These are phyloP conservation scores for Mythimna ferrago DNA, from an alignment of 2,888 invertebrate genomes.

Conservation along the genomic window DNA sequence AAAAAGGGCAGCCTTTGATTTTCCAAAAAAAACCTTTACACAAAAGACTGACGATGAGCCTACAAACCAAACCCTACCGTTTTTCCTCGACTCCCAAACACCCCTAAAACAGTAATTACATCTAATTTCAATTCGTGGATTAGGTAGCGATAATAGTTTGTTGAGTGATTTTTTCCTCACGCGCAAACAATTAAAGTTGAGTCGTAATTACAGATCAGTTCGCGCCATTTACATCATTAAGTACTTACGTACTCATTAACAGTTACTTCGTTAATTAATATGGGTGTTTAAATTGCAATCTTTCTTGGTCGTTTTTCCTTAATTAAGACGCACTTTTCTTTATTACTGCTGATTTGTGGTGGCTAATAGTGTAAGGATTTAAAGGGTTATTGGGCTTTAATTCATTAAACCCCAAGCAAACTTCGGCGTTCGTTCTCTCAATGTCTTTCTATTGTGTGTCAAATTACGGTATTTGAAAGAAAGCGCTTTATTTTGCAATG, in stretches of 20 bases:
- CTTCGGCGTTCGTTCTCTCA: too few relatives aligned
- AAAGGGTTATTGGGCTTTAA: too few relatives aligned
- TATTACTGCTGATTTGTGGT: background rate
- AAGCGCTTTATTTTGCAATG: too few relatives aligned
- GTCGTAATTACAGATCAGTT: conserved; percentile 61
- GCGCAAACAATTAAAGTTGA: conserved; percentile 59
- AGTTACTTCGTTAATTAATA: conserved; percentile 53
- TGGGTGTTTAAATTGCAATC: conserved; percentile 52
- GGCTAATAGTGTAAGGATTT: background rate
- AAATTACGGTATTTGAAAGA: too few relatives aligned
- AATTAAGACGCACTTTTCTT: conserved; percentile 47
- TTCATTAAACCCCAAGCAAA: too few relatives aligned
- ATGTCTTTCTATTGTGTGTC: too few relatives aligned
- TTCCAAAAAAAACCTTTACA: too few relatives aligned
- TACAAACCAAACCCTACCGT: background rate
- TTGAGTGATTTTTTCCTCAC: conserved; percentile 72
- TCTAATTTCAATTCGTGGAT: conserved; percentile 65
- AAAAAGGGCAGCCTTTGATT: too few relatives aligned
- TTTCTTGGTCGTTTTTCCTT: conserved; percentile 48
- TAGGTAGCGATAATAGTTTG: conserved; percentile 67
- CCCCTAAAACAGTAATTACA: conserved; percentile 65
- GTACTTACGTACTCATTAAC: conserved; percentile 53
- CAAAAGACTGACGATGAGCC: too few relatives aligned
- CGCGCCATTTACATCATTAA: conserved; percentile 52
- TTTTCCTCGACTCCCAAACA: conserved; percentile 35